Evolutionary conservation across 2,888 invertebrate species (phyloP).

Genomic region (Lycia hirtaria): DNA sequence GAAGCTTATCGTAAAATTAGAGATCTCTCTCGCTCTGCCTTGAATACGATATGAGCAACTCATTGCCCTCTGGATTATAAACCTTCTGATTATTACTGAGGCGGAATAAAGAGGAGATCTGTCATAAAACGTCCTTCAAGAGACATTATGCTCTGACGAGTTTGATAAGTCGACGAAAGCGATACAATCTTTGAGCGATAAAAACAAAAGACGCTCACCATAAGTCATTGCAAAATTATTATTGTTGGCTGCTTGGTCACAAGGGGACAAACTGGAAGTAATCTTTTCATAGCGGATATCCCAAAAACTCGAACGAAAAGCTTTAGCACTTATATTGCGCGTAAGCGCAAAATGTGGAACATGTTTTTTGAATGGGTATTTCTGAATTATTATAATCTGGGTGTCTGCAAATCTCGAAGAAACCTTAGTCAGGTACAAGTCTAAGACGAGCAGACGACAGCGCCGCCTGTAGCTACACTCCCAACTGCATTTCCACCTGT

Average conservation of each 20-base stretch:
- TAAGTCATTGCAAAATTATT: not conserved
- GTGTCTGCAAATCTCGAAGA: too few relatives aligned
- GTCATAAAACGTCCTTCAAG: not conserved
- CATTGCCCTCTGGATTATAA: constrained; percentile 8
- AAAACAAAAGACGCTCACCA: not conserved
- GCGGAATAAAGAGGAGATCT: constrained; percentile 3
- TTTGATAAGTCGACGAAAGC: not conserved
- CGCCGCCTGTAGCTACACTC: too few relatives aligned
- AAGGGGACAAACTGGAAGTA: too few relatives aligned
- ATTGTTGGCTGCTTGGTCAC: not conserved
- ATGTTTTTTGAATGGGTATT: too few relatives aligned
- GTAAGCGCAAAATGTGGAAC: too few relatives aligned
- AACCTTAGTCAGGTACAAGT: too few relatives aligned
- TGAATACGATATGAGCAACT: constrained; percentile 8
- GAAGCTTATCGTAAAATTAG: constrained; percentile 18
- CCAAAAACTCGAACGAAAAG: too few relatives aligned
- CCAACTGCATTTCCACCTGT: too few relatives aligned
- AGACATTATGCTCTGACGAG: not conserved
- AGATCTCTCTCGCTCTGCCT: constrained; percentile 14
- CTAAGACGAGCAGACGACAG: too few relatives aligned
- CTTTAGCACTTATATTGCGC: too few relatives aligned
- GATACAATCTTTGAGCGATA: not conserved
- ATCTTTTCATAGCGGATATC: too few relatives aligned
- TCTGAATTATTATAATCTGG: too few relatives aligned
- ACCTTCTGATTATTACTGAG: constrained; percentile 7